Evolutionary conservation across 2,797 vertebrate genomes (phyloP).

Genomic region (Smutsia gigantea): DNA sequence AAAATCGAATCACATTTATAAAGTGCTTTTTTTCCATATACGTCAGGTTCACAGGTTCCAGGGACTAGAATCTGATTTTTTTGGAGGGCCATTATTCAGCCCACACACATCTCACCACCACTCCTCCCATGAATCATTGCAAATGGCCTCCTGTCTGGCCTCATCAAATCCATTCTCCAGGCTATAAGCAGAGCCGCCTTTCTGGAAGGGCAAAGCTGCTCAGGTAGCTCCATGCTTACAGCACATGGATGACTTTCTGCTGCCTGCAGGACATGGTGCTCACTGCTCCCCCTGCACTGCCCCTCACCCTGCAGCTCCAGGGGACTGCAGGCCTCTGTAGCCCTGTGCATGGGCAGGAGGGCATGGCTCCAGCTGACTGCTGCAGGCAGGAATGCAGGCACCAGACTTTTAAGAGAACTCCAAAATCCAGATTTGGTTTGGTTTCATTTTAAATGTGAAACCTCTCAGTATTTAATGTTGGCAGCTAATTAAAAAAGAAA

Average conservation of each 20-base stretch:
- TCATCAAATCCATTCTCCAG: background rate
- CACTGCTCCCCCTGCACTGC: background rate
- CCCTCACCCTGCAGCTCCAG: background rate
- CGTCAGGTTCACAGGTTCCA: background rate
- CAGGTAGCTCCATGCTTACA: background rate
- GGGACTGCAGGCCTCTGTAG: background rate
- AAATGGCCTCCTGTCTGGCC: background rate
- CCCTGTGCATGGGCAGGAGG: fast-evolving
- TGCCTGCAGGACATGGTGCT: background rate
- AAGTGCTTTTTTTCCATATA: background rate
- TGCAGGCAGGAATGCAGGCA: background rate
- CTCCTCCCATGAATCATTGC: background rate
- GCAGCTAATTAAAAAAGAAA: background rate
- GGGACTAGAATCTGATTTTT: background rate
- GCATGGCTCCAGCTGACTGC: fast-evolving
- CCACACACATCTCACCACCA: background rate
- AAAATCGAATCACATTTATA: background rate
- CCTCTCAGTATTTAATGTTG: background rate
- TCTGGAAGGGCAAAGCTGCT: background rate
- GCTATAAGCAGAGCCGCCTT: background rate
- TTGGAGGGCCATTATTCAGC: background rate
- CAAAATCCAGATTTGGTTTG: background rate
- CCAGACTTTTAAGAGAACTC: background rate
- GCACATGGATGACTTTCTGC: background rate
- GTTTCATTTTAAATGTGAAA: conserved; percentile 10